Evolutionary conservation across 2,797 vertebrate species (phyloP).

Genomic region (Acipenser ruthenus): DNA sequence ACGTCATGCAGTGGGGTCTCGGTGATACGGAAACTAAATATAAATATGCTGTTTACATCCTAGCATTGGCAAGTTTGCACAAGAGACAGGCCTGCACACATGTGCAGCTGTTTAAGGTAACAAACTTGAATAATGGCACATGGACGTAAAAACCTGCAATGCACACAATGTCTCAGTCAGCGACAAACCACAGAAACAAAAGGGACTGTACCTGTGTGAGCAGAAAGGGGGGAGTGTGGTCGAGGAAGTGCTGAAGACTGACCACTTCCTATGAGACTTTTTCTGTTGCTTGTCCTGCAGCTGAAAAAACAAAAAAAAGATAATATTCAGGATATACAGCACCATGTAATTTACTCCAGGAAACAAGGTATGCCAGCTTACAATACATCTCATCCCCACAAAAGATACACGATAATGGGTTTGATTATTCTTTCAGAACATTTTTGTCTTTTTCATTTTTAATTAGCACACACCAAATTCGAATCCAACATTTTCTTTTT

Average conservation of each 20-base stretch:
- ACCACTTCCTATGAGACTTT: constrained; percentile 89
- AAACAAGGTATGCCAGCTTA: no score
- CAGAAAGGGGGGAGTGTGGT: constrained; percentile 91
- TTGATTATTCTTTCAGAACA: no score
- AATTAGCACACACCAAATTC: no score
- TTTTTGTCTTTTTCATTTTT: no score
- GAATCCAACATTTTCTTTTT: no score
- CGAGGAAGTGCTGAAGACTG: constrained; percentile 84
- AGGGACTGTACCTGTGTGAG: constrained; percentile 75
- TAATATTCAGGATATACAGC: neutral
- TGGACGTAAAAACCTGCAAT: neutral
- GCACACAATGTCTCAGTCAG: neutral
- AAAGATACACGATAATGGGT: no score
- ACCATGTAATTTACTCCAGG: neutral
- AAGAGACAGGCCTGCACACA: constrained; percentile 1
- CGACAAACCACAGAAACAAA: neutral
- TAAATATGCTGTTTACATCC: neutral
- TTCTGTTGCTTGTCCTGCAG: constrained; percentile 95
- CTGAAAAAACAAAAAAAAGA: constrained; percentile 53
- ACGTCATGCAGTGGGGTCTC: no score
- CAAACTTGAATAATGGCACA: neutral
- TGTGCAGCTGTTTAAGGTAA: neutral
- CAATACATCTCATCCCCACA: no score
- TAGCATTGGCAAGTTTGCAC: neutral
- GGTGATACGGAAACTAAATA: no score